Percentiles rank a stretch among this genome's conserved stretches.
These are phyloP conservation scores for Eutolmus rufibarbis DNA, from an alignment of 2,888 invertebrate species.

Conservation along the genomic window DNA sequence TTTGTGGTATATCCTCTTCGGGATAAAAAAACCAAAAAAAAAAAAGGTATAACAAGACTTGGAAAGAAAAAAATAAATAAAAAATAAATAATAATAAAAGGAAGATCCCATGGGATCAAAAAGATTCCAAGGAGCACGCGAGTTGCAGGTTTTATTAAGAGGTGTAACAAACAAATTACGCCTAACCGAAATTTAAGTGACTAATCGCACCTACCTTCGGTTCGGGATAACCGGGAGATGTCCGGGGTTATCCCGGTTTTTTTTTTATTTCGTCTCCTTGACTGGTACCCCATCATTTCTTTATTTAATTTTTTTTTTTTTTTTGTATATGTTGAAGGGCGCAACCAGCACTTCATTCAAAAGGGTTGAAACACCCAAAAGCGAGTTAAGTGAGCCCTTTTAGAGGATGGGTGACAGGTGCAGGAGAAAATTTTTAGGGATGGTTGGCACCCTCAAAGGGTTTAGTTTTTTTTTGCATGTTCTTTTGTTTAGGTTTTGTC, in stretches of 20 bases:
- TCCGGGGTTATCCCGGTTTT: not conserved
- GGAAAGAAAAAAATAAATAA: not conserved
- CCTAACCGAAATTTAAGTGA: slow-evolving; percentile 22
- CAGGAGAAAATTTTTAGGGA: not conserved
- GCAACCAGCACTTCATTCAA: not conserved
- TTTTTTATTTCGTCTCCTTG: not conserved
- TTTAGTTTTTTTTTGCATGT: not conserved
- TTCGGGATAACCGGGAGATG: not conserved
- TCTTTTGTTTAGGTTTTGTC: not conserved
- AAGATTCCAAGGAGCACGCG: not conserved
- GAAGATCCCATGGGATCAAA: not conserved
- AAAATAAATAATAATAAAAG: not conserved
- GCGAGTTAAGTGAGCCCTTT: not conserved
- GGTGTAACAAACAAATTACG: slow-evolving; percentile 37
- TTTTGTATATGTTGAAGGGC: not conserved
- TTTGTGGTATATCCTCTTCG: not conserved
- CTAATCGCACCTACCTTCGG: not conserved
- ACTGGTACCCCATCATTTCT: not conserved
- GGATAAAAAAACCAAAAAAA: no score
- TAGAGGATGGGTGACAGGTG: not conserved
- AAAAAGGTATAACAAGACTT: not conserved
- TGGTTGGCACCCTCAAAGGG: not conserved
- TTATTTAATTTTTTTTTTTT: not conserved
- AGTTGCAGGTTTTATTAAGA: slow-evolving; percentile 11
- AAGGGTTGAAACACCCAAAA: not conserved